phyloP scores from a whole-genome alignment of 2,888 invertebrate genomes.

The Lithophane socia region DNA sequence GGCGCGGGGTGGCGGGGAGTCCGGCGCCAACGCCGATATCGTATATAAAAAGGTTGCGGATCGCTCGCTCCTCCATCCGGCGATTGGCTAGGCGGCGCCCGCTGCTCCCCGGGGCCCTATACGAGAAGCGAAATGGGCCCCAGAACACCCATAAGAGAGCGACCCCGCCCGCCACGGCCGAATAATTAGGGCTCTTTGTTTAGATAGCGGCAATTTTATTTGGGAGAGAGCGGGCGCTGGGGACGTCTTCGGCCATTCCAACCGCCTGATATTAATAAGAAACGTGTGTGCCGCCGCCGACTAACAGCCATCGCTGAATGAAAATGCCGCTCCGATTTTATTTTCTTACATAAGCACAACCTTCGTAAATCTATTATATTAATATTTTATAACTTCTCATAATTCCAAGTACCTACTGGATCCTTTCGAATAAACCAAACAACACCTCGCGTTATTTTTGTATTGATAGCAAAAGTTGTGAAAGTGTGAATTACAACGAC shows the following conservation, averaged over 20 bases:
- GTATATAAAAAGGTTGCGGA: conserved; percentile 90
- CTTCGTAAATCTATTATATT: conserved; percentile 55
- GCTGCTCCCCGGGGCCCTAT: conserved; percentile 91
- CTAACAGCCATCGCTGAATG: conserved; percentile 75
- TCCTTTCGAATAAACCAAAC: conserved; percentile 25
- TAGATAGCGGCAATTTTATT: conserved; percentile 91
- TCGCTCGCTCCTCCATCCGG: conserved; percentile 89
- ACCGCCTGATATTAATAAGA: conserved; percentile 90
- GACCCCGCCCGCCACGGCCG: conserved; percentile 92
- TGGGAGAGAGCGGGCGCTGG: conserved; percentile 89
- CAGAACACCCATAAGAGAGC: conserved; percentile 93
- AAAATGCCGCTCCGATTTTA: conserved; percentile 75
- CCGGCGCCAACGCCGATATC: conserved; percentile 88
- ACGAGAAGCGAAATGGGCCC: conserved; percentile 92
- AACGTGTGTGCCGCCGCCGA: conserved; percentile 83
- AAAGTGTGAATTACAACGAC: conserved; percentile 81
- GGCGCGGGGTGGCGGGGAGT: conserved; percentile 77
- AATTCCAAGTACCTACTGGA: conserved; percentile 29
- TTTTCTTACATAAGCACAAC: conserved; percentile 61
- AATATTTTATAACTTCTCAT: conserved; percentile 41
- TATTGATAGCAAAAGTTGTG: conserved; percentile 82
- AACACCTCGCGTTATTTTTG: conserved; percentile 59
- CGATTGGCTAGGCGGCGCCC: conserved; percentile 92
- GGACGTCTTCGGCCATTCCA: conserved; percentile 89
- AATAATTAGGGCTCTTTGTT: conserved; percentile 92